These are phyloP conservation scores for Callosobruchus maculatus DNA, from an alignment of 2,888 invertebrate genomes.

Conservation along the genomic window DNA sequence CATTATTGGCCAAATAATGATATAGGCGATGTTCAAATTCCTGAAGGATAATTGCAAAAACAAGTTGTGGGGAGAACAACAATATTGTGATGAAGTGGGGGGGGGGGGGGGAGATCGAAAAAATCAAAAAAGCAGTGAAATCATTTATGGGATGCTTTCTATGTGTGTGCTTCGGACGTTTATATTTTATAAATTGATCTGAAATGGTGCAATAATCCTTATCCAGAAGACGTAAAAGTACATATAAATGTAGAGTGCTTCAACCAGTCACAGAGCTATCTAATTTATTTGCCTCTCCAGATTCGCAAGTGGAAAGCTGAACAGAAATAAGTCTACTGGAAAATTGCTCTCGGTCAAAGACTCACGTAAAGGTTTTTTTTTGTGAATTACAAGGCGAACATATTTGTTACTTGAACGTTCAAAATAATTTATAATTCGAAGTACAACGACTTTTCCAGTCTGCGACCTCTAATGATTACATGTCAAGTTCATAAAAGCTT, in stretches of 20 bases:
- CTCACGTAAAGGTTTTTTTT: not conserved
- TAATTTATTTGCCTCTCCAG: not conserved
- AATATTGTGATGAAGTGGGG: too few relatives aligned
- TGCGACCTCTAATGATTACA: not conserved
- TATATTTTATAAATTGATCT: not conserved
- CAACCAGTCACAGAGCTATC: not conserved
- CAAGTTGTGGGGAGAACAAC: too few relatives aligned
- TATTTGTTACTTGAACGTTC: not conserved
- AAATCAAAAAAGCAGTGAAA: too few relatives aligned
- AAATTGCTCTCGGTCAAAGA: not conserved
- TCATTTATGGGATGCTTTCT: too few relatives aligned
- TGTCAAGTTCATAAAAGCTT: too few relatives aligned
- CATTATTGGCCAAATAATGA: too few relatives aligned
- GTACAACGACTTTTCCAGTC: not conserved
- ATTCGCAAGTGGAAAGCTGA: not conserved
- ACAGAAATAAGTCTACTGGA: not conserved
- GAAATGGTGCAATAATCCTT: not conserved
- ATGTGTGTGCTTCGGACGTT: too few relatives aligned
- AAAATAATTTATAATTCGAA: not conserved
- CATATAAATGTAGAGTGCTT: not conserved
- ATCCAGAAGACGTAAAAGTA: not conserved
- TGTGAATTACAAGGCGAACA: not conserved
- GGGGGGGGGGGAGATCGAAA: too few relatives aligned
- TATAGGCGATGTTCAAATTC: too few relatives aligned
- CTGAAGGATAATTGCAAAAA: too few relatives aligned